Evolutionary conservation across 2,797 vertebrate genomes (phyloP), one percentile per base, ranked within the genome.

Genomic region (Neomorphus geoffroyi): DNA sequence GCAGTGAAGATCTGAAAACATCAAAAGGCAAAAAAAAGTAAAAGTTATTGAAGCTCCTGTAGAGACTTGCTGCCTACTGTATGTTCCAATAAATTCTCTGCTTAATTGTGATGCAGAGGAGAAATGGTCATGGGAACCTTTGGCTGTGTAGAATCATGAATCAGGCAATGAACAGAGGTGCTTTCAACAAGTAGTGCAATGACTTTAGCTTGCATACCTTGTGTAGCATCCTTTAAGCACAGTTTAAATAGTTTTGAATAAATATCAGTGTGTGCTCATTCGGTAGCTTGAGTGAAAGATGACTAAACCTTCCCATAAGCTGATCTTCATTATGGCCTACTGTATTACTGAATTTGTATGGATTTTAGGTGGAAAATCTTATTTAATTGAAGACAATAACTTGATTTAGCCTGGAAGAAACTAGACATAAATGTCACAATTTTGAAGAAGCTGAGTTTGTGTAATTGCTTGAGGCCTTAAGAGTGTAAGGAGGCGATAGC

Each of bases 401-500:
- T 56, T 65, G 28, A 27, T 73, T 37, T 39, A 57, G 12, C 46
- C 27, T 67, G 13, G 72, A 35, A 3, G 5, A 80, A 80, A 28
- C 15, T 35, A 79, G 51, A 56, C 10, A 2, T 37, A 9, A 53
- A 50, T 51, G 26, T 65, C 10, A 39, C 8, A 17, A 3, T 80
- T 83, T 75, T 30, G 37, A 67, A 71, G 57, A 35, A 45, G 13
- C 3, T 73, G 24, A n/a, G 11, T 79, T 80, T 75, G 17, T 45
- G 7, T 67, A 65, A 74, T 48, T 80, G 50, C 43, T 65, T 73
- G 17, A 28, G 58, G 46, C 50, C 37, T 53, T 89, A 21, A 80
- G 67, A 64, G 30, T 43, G 37, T n/a, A 39, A 86, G n/a, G 35
- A 58, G 39, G 27, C 6, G 92, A 94, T 95, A 94, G 19, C 65